Evolutionary conservation across 1,140 invertebrate genomes (phyloP).

Genomic region (Limonius californicus): DNA sequence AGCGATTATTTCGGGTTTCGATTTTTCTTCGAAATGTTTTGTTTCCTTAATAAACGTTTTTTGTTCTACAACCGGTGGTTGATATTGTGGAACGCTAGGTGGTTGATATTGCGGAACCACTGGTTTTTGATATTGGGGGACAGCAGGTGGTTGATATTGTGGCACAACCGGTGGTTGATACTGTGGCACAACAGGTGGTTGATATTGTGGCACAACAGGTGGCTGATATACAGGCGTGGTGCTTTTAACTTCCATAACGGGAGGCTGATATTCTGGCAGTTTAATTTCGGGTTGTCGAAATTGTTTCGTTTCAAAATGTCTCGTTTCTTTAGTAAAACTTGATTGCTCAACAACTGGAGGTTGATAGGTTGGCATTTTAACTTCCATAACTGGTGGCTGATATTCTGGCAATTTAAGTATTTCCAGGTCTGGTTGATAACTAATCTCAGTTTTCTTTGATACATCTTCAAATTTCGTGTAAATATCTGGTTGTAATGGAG

Average conservation of each 20-base stretch:
- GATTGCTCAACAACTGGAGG: not conserved
- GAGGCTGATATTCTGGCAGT: not conserved
- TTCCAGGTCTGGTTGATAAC: not conserved
- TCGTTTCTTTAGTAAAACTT: not conserved
- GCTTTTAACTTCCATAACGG: not conserved
- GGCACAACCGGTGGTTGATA: too few relatives aligned
- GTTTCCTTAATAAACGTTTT: not conserved
- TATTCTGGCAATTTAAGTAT: not conserved
- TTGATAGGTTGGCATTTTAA: not conserved
- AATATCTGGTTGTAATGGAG: slow-evolving; percentile 39
- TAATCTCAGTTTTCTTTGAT: slow-evolving; percentile 26
- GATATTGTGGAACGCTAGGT: too few relatives aligned
- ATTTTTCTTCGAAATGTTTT: not conserved
- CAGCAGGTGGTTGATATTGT: too few relatives aligned
- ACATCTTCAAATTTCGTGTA: slow-evolving; percentile 43
- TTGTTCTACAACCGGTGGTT: too few relatives aligned
- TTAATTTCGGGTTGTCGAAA: not conserved
- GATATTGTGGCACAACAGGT: too few relatives aligned
- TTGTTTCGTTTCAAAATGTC: too few relatives aligned
- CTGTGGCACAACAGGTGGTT: too few relatives aligned
- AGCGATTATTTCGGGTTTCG: too few relatives aligned
- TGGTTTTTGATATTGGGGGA: too few relatives aligned
- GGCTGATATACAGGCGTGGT: too few relatives aligned
- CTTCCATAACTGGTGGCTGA: not conserved
- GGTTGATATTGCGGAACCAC: too few relatives aligned